phyloP scores from a whole-genome alignment of 1,140 invertebrate genomes.

The Zophobas morio region DNA sequence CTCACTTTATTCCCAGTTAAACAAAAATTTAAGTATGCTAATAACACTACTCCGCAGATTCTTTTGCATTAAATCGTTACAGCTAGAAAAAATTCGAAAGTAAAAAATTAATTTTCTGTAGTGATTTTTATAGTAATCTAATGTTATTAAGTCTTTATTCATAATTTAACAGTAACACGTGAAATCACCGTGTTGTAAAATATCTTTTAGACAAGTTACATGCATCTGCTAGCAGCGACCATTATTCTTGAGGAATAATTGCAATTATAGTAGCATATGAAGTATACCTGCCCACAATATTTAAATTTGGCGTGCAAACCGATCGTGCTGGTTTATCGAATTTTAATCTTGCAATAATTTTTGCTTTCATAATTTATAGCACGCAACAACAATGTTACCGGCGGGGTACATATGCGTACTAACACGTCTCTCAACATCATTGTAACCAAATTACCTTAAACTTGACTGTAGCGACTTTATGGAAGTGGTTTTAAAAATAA shows the following conservation, averaged over 20 bases:
- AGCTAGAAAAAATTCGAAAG: too few relatives aligned
- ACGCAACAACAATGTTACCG: constrained; percentile 29
- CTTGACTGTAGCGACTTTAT: constrained; percentile 5
- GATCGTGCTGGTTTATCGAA: constrained; percentile 33
- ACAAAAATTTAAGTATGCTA: too few relatives aligned
- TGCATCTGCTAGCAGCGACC: not conserved
- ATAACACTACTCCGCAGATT: too few relatives aligned
- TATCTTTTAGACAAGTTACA: too few relatives aligned
- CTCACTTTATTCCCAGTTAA: not conserved
- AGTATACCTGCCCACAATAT: not conserved
- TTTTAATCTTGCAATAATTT: constrained; percentile 42
- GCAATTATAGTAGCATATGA: constrained; percentile 21
- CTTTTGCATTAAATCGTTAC: too few relatives aligned
- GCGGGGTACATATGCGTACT: constrained; percentile 11
- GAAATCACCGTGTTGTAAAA: too few relatives aligned
- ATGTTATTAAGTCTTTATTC: too few relatives aligned
- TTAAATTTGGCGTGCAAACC: constrained; percentile 38
- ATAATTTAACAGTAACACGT: too few relatives aligned
- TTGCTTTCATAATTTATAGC: constrained; percentile 35
- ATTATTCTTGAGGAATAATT: constrained; percentile 2
- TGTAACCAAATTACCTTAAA: constrained; percentile 2
- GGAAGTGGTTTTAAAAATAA: constrained; percentile 1
- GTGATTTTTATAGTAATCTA: too few relatives aligned
- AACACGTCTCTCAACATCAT: constrained; percentile 32
- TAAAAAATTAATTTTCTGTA: too few relatives aligned